These are phyloP conservation scores for Mugil cephalus DNA, from an alignment of 2,113 vertebrate genomes.

Conservation along the genomic window DNA sequence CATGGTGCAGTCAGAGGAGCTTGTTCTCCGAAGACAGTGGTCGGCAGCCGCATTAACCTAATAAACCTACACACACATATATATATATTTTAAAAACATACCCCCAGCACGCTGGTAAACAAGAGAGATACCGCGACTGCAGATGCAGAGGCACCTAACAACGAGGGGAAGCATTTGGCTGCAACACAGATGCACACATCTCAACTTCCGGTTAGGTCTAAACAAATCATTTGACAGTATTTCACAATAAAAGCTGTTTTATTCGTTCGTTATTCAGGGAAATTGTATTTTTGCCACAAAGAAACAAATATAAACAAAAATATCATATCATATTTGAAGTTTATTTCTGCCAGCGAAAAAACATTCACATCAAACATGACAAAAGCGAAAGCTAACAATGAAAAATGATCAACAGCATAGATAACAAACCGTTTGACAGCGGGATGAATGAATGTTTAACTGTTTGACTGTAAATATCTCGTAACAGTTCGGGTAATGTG, in stretches of 20 bases:
- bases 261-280: neutral
- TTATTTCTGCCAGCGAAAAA: too few relatives aligned
- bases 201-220: slow-evolving; percentile 34
- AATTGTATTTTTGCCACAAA: too few relatives aligned
- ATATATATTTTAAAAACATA: neutral
- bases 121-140: too few relatives aligned
- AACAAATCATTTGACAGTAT: too few relatives aligned
- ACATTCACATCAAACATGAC: too few relatives aligned
- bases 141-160: neutral
- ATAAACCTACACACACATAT: neutral
- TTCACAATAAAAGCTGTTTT: slow-evolving; percentile 50
- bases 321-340: too few relatives aligned
- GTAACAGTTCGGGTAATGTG: too few relatives aligned
- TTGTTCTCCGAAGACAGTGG: neutral
- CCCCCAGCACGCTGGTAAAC: neutral
- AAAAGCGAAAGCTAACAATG: too few relatives aligned
- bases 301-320: neutral
- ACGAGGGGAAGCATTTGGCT: neutral
- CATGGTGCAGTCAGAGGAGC: slow-evolving; percentile 65
- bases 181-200: neutral
- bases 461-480: too few relatives aligned
- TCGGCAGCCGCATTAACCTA: neutral
- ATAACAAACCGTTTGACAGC: too few relatives aligned
- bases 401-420: too few relatives aligned
- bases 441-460: too few relatives aligned